Evolutionary conservation across 2,888 invertebrate genomes (phyloP), one percentile per base, ranked within the genome.

Genomic region (Lordiphosa fenestrarum): DNA sequence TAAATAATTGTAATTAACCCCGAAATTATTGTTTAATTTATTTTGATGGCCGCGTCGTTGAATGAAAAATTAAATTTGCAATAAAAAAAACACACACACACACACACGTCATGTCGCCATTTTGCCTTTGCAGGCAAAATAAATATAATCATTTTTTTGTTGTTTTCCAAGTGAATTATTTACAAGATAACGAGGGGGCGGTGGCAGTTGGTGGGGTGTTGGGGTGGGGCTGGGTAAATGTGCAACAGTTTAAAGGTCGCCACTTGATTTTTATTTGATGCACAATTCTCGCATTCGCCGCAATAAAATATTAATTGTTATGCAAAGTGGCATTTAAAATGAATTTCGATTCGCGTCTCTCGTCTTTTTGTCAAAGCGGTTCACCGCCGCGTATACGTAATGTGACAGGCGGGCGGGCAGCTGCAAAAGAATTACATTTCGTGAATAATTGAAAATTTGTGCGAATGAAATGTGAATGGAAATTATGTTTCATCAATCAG

Each of bases 1-100:
- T 71, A 62, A 62, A 69, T 71, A 69, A 71, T 71, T 69, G 67
- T 70, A 69, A 70, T 70, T 69, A 69, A 71, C 69, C 66, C 51
- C 54, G 54, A 71, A 53, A 66, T 66, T 53, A 66, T 65, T 66
- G 60, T 50, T 66, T 67, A 60, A 60, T 66, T 67, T 47, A 54
- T 59, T 53, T 53, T 42, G 37, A 23, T 48, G 48, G 13, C 23
- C 12, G 30, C n/a, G 10, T 15, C 50, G 25, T 39, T 12, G 9
- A 30, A 39, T 40, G 23, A 40, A 50, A 50, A 49, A 13, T 6
- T 42, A 23, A 49, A 49, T 58, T 38, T 37, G 42, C 25, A 58
- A 57, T 58, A 21, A 19, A 37, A 42, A 10, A n/a, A n/a, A n/a
- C n/a, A n/a, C n/a, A n/a, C n/a, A n/a, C n/a, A n/a, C n/a, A n/a